phyloP scores from a whole-genome alignment of 2,113 vertebrate genomes.

The Ictidomys tridecemlineatus region DNA sequence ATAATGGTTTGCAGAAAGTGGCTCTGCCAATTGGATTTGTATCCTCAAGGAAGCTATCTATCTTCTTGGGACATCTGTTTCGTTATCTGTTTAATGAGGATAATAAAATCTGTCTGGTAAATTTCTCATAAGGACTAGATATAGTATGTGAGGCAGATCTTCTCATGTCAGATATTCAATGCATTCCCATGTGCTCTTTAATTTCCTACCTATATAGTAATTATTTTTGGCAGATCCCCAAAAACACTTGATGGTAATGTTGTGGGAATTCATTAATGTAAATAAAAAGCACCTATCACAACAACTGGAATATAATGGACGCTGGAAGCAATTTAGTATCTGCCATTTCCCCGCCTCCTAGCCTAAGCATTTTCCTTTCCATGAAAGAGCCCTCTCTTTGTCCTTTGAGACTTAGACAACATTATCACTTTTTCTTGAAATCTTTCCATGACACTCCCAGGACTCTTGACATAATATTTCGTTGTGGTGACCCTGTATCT shows the following conservation, averaged over 20 bases:
- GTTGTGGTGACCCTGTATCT: not conserved
- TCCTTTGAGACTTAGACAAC: not conserved
- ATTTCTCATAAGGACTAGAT: not conserved
- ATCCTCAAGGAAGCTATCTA: not conserved
- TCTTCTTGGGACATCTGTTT: conserved; percentile 12
- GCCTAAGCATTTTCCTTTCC: not conserved
- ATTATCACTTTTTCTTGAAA: conserved; percentile 16
- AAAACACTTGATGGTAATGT: not conserved
- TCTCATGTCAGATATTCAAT: not conserved
- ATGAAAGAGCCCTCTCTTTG: not conserved
- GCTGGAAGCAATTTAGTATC: not conserved
- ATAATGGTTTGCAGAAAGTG: not conserved
- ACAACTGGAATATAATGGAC: not conserved
- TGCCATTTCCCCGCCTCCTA: not conserved
- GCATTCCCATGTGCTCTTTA: not conserved
- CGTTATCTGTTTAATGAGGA: not conserved
- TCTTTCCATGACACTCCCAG: not conserved
- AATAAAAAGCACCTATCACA: conserved; percentile 13
- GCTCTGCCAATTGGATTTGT: not conserved
- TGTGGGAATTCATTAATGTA: not conserved
- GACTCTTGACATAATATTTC: not conserved
- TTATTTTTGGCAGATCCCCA: not conserved
- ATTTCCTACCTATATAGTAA: not conserved
- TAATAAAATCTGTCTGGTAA: conserved; percentile 8
- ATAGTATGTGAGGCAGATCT: not conserved